Conservation (phyloP, 2,113 vertebrate species). For the Scalopus aquaticus region DNA sequence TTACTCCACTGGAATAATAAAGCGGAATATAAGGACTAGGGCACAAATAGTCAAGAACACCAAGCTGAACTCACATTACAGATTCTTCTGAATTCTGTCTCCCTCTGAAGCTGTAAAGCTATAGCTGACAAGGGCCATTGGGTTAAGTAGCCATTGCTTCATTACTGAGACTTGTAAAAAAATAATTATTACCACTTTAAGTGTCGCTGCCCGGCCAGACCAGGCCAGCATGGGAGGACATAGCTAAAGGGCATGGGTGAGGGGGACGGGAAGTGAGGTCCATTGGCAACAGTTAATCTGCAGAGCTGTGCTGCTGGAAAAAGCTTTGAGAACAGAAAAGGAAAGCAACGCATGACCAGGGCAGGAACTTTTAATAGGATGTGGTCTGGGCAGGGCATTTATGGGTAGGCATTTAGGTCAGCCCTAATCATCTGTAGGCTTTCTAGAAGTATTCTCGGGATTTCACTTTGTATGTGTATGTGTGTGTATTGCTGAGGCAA, state of each 20-base stretch:
- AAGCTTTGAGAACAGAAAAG: neutral
- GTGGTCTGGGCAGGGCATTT: neutral
- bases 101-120: neutral
- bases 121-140: neutral
- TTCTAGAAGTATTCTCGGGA: neutral
- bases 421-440: neutral
- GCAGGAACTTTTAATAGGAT: neutral
- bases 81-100: neutral
- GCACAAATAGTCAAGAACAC: neutral
- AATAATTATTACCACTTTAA: neutral
- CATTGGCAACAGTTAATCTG: neutral
- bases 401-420: neutral
- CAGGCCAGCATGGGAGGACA: fast-evolving
- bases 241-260: neutral
- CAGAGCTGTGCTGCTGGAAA: fast-evolving
- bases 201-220: neutral
- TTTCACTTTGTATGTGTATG: neutral
- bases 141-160: neutral
- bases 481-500: too few species aligned
- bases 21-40: neutral
- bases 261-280: neutral
- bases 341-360: neutral
- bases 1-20: neutral
- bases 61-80: neutral
- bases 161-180: neutral